phyloP scores from a whole-genome alignment of 2,888 invertebrate species.

The Listrodromus nycthemerus region DNA sequence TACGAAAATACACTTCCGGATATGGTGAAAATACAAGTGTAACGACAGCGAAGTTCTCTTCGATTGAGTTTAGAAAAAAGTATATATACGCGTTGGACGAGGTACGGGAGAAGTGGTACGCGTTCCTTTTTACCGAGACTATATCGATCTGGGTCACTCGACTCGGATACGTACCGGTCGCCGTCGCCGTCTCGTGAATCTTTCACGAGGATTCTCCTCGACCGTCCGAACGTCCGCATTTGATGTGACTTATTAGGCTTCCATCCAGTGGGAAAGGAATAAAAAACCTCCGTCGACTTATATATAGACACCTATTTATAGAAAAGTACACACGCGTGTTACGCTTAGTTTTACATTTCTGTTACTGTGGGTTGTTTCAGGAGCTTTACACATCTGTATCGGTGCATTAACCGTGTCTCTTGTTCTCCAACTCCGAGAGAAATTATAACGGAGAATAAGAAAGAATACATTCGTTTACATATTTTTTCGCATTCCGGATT shows the following conservation, averaged over 20 bases:
- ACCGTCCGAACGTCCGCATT: constrained; percentile 18
- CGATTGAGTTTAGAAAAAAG: constrained; percentile 33
- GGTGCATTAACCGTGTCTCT: neutral
- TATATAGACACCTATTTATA: constrained; percentile 9
- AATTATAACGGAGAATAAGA: neutral
- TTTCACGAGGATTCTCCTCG: constrained; percentile 49
- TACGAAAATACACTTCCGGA: constrained; percentile 59
- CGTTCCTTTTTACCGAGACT: constrained; percentile 38
- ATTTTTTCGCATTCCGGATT: neutral
- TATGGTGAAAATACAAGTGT: constrained; percentile 30
- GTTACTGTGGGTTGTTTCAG: neutral
- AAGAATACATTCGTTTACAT: neutral
- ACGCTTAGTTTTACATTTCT: neutral
- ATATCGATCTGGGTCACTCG: constrained; percentile 60
- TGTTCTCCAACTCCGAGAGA: neutral
- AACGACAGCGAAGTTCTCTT: constrained; percentile 11
- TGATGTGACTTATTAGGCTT: constrained; percentile 44
- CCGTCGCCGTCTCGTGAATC: constrained; percentile 52
- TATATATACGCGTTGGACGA: constrained; percentile 24
- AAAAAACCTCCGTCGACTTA: neutral
- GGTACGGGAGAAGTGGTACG: constrained; percentile 21
- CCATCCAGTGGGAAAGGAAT: constrained; percentile 10
- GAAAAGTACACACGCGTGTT: neutral
- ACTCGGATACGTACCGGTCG: constrained; percentile 29
- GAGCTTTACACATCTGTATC: neutral